phyloP scores from a whole-genome alignment of 2,888 invertebrate species.

The Pristionchus japonicus region DNA sequence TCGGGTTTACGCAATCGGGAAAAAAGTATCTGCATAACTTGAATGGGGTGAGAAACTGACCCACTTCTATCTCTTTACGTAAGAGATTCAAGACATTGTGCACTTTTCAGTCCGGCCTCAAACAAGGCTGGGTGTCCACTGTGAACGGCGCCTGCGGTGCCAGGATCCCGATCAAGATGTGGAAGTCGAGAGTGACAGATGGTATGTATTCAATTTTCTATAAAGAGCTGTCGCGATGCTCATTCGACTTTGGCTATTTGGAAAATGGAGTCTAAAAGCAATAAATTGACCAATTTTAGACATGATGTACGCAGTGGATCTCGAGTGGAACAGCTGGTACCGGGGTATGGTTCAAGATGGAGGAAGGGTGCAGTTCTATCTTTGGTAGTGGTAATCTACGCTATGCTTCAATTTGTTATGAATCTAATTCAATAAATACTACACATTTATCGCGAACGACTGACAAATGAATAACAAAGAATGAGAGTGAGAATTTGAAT shows the following conservation, averaged over 20 bases:
- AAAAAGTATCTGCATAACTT: background rate
- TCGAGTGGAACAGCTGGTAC: conserved; percentile 26
- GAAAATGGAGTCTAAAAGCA: no score
- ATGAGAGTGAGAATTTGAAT: no score
- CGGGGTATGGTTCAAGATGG: background rate
- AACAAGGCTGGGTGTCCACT: background rate
- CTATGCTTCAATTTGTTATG: no score
- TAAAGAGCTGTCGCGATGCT: background rate
- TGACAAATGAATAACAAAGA: background rate
- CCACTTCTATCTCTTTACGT: background rate
- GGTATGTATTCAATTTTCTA: background rate
- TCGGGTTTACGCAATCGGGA: conserved; percentile 10
- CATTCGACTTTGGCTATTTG: background rate
- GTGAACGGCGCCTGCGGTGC: background rate
- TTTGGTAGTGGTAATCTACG: background rate
- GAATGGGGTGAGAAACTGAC: background rate
- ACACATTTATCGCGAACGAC: background rate
- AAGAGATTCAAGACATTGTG: background rate
- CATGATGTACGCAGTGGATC: background rate
- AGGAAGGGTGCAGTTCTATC: background rate
- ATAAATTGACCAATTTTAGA: background rate
- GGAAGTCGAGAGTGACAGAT: background rate
- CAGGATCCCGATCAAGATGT: background rate
- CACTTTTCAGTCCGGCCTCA: background rate
- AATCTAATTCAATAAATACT: background rate